A percentile compares a stretch with the other conserved stretches of the same genome.
Conservation (phyloP, 2,888 invertebrate species). For the Rhagonycha fulva region DNA sequence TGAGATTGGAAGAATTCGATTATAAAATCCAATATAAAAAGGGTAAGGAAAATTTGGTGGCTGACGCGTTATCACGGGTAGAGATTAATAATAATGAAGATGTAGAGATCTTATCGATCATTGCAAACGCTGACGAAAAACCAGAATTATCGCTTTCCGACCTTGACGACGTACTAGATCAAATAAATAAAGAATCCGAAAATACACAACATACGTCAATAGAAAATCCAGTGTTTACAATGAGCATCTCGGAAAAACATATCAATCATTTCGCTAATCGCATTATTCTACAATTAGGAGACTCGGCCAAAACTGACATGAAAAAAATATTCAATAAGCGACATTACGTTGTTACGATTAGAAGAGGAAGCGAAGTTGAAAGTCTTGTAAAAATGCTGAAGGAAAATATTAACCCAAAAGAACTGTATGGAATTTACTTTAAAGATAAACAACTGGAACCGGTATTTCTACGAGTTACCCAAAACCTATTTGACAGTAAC, state of each 20-base stretch:
- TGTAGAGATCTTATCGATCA: conserved; percentile 2
- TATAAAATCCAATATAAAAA: conserved; percentile 21
- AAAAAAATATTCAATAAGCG: background rate
- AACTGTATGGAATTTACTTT: background rate
- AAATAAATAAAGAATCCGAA: background rate
- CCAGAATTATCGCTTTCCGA: background rate
- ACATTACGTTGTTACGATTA: background rate
- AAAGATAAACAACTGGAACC: background rate
- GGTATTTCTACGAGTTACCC: background rate
- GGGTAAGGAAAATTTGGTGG: conserved; percentile 20
- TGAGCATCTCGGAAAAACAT: background rate
- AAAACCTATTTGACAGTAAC: conserved; percentile 4
- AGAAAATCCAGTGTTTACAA: background rate
- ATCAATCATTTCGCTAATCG: background rate
- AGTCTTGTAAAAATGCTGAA: background rate
- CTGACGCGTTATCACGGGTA: conserved; percentile 19
- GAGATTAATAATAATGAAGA: conserved; percentile 12
- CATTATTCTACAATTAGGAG: background rate
- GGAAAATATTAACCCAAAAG: background rate
- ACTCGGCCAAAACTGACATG: too few relatives aligned
- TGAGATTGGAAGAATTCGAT: too few relatives aligned
- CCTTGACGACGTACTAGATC: background rate
- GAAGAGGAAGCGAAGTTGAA: background rate
- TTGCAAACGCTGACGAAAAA: conserved; percentile 5
- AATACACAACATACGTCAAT: background rate